Base-by-base conservation (phyloP, 23 tunicate species). In the Aplidium turbinatum region DNA sequence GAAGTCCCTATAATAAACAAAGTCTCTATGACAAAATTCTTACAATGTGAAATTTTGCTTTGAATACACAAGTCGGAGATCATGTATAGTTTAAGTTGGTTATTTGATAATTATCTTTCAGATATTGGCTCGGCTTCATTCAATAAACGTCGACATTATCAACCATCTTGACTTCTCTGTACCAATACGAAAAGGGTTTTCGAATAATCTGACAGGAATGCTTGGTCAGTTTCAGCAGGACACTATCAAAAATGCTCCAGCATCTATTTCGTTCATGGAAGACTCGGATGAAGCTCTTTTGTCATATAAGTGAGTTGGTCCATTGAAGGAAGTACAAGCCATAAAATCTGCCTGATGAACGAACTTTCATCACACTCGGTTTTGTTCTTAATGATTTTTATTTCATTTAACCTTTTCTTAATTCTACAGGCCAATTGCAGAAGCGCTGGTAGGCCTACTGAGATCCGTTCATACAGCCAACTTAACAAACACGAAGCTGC, bases 81-180 rank as follows among this genome's bases (percentile, higher is more conserved):
- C n/a, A n/a, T n/a, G n/a, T n/a, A n/a, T n/a, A n/a, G n/a, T n/a
- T n/a, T n/a, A n/a, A n/a, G n/a, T n/a, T n/a, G n/a, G n/a, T n/a
- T 9, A 42, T 42, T 11, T 42, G 16, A 9, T 42, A 11, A 42
- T 42, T 11, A 9, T 9, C 16, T 42, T 42, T 9, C 16, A 72
- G 78, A 29, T 72, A 42, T 25, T 40, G 53, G 34, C 78, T 1
- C 78, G 39, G 7, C 22, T 53, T 19, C 34, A 52, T 24, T 1
- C 42, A 24, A 2, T 63, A 9, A 62, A 62, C 39, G 9, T 29
- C 23, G 34, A 48, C 63, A 72, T 26, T 7, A 72, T 24, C 34
- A 72, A 72, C 9, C 78, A 72, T 19, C 63, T 72, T 24, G 78
- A 72, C 31, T 50, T 72, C 57, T 72, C 78, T 1, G 27, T 72